Conservation (phyloP, 2,797 vertebrate genomes). For the Macroramphosus scolopax region DNA sequence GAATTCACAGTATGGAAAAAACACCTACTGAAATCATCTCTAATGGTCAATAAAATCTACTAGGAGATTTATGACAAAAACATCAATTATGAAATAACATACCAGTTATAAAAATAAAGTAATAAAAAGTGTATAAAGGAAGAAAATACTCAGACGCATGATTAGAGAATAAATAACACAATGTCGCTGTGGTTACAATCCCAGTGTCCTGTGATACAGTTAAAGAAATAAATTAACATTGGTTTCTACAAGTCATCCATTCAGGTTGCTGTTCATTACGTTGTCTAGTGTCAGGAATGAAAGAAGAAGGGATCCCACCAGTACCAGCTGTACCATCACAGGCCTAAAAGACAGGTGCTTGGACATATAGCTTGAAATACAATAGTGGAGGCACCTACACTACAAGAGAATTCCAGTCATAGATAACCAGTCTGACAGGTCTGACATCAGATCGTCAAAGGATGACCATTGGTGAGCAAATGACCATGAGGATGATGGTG, state of each 20-base stretch:
- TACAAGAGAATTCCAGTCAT: constrained; percentile 5
- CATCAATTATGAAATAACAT: constrained; percentile 46
- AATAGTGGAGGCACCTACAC: not conserved
- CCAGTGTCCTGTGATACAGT: constrained; percentile 66
- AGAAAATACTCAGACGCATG: constrained; percentile 51
- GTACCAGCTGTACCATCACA: constrained; percentile 28
- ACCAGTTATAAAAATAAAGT: constrained; percentile 58
- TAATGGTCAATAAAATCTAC: constrained; percentile 35
- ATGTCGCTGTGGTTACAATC: constrained; percentile 67
- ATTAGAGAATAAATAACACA: constrained; percentile 80
- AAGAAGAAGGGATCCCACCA: constrained; percentile 20
- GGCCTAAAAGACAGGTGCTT: too few relatives aligned
- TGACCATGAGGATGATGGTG: constrained; percentile 2
- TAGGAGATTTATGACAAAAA: constrained; percentile 39
- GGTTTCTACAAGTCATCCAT: constrained; percentile 50
- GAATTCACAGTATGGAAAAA: constrained; percentile 80
- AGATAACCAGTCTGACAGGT: constrained; percentile 27
- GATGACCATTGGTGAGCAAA: constrained; percentile 7
- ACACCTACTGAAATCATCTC: constrained; percentile 43
- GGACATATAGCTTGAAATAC: too few relatives aligned
- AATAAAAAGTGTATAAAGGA: constrained; percentile 57
- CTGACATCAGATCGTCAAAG: constrained; percentile 13
- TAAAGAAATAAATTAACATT: constrained; percentile 73
- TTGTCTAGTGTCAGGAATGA: constrained; percentile 30
- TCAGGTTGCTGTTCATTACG: constrained; percentile 45